Base-by-base conservation (phyloP, 1,140 invertebrate species). In the Aphis craccivora region DNA sequence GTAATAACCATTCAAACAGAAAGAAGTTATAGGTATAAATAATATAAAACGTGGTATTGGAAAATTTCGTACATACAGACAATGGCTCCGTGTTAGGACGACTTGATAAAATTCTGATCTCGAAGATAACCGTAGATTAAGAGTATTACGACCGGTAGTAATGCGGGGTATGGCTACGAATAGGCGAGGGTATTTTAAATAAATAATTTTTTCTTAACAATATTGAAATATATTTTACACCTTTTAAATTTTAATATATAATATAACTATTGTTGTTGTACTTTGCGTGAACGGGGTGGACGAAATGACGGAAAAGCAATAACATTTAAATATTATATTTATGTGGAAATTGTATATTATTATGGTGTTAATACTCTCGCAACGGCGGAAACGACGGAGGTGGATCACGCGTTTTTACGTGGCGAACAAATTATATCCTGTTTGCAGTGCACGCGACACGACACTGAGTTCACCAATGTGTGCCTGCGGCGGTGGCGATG, bases 401-500 rank as follows among this genome's bases (percentile, higher is more conserved):
- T 30, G 60, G 30, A 67, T 67, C 30, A n/a, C 55, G 25, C 11
- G 55, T 30, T 67, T n/a, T 8, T 14, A 30, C 25, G 30, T n/a
- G n/a, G 1, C 30, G 60, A 6, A 76, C 60, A 14, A 76, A 76
- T 76, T 18, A n/a, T 30, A 23, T 89, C 53, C 53, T 60, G 53
- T 53, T 84, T 81, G 76, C 9, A 40, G 91, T 20, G 76, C 91
- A 92, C 91, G 91, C 91, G 91, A 84, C 91, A 84, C 91, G 25
- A 84, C n/a, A 92, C 91, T 92, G 91, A 84, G 40, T 45, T 37
- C 30, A 45, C 43, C 67, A 92, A 92, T 55, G 88, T 55, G 51
- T 90, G 88, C 88, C 48, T 53, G 88, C 53, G 88, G 22, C 60
- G 60, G 5, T n/a, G 30, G 20, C 40, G 87, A 3, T n/a, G 86